phyloP scores from a whole-genome alignment of 2,797 vertebrate genomes.

The Sandelia bainsii region DNA sequence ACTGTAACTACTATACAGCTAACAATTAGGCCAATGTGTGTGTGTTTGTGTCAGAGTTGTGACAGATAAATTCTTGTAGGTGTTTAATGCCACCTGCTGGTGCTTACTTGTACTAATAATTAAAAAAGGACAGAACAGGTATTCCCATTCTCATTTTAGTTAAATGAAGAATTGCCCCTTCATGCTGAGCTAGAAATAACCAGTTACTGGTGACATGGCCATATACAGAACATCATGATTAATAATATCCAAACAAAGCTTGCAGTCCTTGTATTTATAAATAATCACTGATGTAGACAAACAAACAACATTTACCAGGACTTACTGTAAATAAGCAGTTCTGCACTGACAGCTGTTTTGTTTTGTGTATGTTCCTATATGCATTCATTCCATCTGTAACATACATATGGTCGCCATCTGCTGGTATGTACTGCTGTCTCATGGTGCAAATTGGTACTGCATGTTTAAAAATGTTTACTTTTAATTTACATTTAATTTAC shows the following conservation, averaged over 20 bases:
- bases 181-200: not conserved
- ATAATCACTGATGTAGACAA: too few species aligned
- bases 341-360: not conserved
- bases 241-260: not conserved
- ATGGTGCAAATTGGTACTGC: slow-evolving; percentile 45
- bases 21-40: not conserved
- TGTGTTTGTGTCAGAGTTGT: too few species aligned
- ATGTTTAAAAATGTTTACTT: not conserved
- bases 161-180: not conserved
- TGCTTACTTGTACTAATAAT: slow-evolving; percentile 17
- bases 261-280: not conserved
- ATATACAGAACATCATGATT: not conserved
- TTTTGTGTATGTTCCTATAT: not conserved
- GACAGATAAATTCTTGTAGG: not conserved
- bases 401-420: not conserved
- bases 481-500: not conserved
- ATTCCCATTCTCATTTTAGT: not conserved
- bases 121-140: not conserved
- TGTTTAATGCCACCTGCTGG: slow-evolving; percentile 68
- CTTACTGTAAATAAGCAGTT: not conserved
- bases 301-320: not conserved
- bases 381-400: not conserved
- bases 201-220: not conserved
- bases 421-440: slow-evolving; percentile 51
- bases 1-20: not conserved